Evolutionary conservation across 2,888 invertebrate genomes (phyloP), one percentile per base, ranked within the genome.

Genomic region (Polyommatus icarus): DNA sequence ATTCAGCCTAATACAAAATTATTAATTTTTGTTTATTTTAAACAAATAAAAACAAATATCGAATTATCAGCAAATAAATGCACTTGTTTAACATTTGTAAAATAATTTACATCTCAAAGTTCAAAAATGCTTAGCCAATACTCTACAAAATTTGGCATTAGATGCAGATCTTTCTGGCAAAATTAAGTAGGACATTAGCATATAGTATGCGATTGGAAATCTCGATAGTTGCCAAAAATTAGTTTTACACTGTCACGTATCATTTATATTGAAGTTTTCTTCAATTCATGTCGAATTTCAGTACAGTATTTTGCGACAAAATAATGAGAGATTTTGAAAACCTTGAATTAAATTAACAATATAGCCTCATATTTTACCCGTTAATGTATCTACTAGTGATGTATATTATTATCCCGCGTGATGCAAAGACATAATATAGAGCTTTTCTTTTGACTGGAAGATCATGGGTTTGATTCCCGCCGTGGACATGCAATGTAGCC

Each of bases 201-300:
- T 57, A 24, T 8, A 57, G 50, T 76, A 36, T 46, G 46, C n/a
- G 76, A 40, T 46, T 76, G 24, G 32, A 24, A 76, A 15, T 71
- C 67, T 57, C 71, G 72, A 78, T 73, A 73, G 8, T 76, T 76
- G 18, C 32, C 36, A 61, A 61, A 67, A 29, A 15, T 15, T 29
- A 15, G 15, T 67, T 67, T 67, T 18, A 24, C 24, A 61, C 12
- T 61, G 24, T 29, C 67, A 67, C 18, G 67, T 67, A 29, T 29
- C 20, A 29, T 29, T 67, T 67, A 24, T 32, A 67, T 29, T 67
- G 5, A 6, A 54, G n/a, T n/a, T n/a, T n/a, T n/a, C n/a, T n/a
- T n/a, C n/a, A n/a, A n/a, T n/a, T n/a, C n/a, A n/a, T 3, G 54
- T 54, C 15, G 18, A 54, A 54, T 18, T 54, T 54, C 54, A 54